A percentile compares a stretch with the other conserved stretches of the same genome.
Evolutionary conservation across 2,797 vertebrate species (phyloP).

Genomic region (Hozukius guyotensis): DNA sequence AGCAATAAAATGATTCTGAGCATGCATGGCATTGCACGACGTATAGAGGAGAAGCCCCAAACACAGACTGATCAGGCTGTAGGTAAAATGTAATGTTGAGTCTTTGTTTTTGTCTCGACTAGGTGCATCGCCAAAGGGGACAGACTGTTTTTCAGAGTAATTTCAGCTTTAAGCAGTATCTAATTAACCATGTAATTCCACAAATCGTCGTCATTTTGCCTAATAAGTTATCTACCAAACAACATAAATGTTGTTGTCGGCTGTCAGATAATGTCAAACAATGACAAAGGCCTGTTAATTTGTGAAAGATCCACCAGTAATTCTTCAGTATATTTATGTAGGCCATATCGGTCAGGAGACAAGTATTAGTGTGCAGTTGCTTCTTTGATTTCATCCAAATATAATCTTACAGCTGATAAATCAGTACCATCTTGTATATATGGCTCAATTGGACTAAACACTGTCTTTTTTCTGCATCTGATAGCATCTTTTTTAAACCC

Average conservation of each 20-base stretch:
- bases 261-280: constrained; percentile 41
- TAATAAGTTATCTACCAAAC: constrained; percentile 58
- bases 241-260: constrained; percentile 35
- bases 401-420: constrained; percentile 11
- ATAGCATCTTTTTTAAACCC: neutral
- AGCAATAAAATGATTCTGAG: constrained; percentile 63
- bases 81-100: neutral
- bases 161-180: constrained; percentile 44
- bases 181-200: constrained; percentile 65
- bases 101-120: neutral
- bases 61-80: neutral
- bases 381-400: constrained; percentile 20
- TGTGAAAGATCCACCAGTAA: constrained; percentile 5
- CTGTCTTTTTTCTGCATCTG: neutral
- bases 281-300: constrained; percentile 9
- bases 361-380: neutral
- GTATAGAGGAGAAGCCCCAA: neutral
- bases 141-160: constrained; percentile 45
- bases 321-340: constrained; percentile 11
- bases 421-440: constrained; percentile 10
- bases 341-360: constrained; percentile 2
- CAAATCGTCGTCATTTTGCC: constrained; percentile 43
- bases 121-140: constrained; percentile 27
- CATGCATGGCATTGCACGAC: neutral
- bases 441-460: neutral